Evolutionary conservation across 2,113 vertebrate genomes (phyloP), one percentile per base, ranked within the genome.

Genomic region (Enhydra lutris): DNA sequence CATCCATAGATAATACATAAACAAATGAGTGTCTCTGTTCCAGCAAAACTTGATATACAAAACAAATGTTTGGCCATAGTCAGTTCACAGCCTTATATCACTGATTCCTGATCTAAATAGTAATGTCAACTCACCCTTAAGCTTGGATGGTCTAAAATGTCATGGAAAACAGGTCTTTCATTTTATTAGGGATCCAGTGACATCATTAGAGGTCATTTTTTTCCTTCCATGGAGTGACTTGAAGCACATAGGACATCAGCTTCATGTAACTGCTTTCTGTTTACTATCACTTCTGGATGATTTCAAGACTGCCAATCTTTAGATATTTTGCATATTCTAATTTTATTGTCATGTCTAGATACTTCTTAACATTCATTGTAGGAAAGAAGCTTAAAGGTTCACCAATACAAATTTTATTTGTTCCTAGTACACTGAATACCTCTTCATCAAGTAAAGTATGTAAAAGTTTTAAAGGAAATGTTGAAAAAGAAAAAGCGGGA

Each of bases 251-350:
- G 55, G 34, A 11, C 23, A 34, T 92, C 94, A 97, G 69, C 65
- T 92, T 4, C 61, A 59, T n/a, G 36, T 71, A 93, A 67, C 9
- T 87, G 26, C 73, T 97, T 94, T 97, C 47, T 74, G 31, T 67
- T 85, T 79, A 2, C 4, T 61, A 67, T 20, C 21, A 95, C 91
- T 83, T 82, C 29, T 73, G 24, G 85, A 73, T 63, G 26, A 93
- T 74, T 90, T 57, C 73, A 55, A 10, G 61, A 95, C 65, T 5
- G 42, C 20, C 71, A 91, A 15, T 97, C n/a, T 26, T 95, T 95
- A 29, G 7, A 23, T 8, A 73, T 86, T 85, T 47, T 63, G 8
- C 23, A 80, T 79, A 45, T 55, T 80, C 21, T 23, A 31, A 82
- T 23, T 89, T 31, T 61, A 29, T 71, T 52, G 52, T 85, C 42